A percentile compares a stretch with the other conserved stretches of the same genome.
phyloP scores from a whole-genome alignment of 2,113 vertebrate species.

The Cercocebus atys region DNA sequence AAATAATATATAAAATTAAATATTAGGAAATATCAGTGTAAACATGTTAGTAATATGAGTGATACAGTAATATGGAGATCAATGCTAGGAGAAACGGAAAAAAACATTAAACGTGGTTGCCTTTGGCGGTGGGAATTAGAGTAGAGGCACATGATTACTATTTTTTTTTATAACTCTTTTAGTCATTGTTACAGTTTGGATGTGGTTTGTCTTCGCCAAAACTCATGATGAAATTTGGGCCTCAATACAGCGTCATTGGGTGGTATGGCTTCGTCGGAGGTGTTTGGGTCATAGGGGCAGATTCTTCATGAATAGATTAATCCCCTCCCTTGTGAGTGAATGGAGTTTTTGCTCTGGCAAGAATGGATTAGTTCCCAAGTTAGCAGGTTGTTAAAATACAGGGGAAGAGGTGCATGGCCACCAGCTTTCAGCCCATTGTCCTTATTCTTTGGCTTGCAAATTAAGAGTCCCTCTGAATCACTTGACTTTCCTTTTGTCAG shows the following conservation, averaged over 20 bases:
- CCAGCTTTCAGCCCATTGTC: no score
- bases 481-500: background rate
- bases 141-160: background rate
- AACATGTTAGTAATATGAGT: background rate
- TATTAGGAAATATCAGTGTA: slow-evolving; percentile 12
- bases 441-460: no score
- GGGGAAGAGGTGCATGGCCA: no score
- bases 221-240: background rate
- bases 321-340: background rate
- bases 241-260: background rate
- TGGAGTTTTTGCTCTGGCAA: background rate
- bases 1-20: slow-evolving; percentile 35
- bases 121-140: background rate
- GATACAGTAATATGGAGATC: background rate
- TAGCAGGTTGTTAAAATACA: background rate
- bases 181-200: background rate
- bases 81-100: background rate
- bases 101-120: background rate
- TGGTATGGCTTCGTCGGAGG: background rate
- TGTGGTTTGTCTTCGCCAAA: background rate
- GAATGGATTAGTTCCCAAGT: background rate
- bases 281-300: background rate
- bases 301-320: background rate
- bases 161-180: slow-evolving; percentile 17
- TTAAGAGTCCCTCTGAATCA: background rate